Percentiles rank a stretch among this genome's conserved stretches.
Conservation (phyloP, 1,140 invertebrate genomes). For the Drosophila pallidifrons region DNA sequence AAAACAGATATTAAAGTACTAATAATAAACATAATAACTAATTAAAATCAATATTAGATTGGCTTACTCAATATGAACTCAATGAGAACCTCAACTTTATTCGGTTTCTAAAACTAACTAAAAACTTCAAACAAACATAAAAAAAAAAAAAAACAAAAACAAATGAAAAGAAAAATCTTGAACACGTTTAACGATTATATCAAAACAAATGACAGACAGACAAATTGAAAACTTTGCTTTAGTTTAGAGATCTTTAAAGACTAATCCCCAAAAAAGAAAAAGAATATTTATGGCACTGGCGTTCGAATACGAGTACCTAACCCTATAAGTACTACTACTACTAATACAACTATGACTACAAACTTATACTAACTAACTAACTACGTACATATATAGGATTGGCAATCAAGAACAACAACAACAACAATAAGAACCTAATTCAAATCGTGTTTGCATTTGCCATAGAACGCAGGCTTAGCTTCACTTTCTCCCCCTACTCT, state of each 20-base stretch:
- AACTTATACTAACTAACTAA: constrained; percentile 1
- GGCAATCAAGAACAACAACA: constrained; percentile 4
- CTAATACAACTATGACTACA: background rate
- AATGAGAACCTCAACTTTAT: constrained; percentile 70
- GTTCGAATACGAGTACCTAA: constrained; percentile 30
- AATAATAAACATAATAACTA: background rate
- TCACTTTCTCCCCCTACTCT: background rate
- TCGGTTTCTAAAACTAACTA: constrained; percentile 57
- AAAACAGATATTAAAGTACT: background rate
- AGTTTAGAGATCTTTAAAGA: constrained; percentile 35
- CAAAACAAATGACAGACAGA: background rate
- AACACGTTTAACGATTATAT: constrained; percentile 35
- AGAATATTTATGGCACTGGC: constrained; percentile 11
- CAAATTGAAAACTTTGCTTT: constrained; percentile 43
- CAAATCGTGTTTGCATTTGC: constrained; percentile 10
- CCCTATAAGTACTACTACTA: constrained; percentile 11
- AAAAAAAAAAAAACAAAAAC: constrained; percentile 15
- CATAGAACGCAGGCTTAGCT: constrained; percentile 24
- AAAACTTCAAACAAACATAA: too few relatives aligned
- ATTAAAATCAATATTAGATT: constrained; percentile 5
- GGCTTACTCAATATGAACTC: constrained; percentile 42
- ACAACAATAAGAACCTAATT: constrained; percentile 8
- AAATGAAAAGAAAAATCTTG: constrained; percentile 23
- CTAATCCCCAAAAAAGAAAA: constrained; percentile 9
- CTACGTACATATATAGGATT: constrained; percentile 11